A percentile compares a stretch with the other conserved stretches of the same genome.
These are phyloP conservation scores for Condylura cristata DNA, from an alignment of 2,113 vertebrate genomes.

Conservation along the genomic window DNA sequence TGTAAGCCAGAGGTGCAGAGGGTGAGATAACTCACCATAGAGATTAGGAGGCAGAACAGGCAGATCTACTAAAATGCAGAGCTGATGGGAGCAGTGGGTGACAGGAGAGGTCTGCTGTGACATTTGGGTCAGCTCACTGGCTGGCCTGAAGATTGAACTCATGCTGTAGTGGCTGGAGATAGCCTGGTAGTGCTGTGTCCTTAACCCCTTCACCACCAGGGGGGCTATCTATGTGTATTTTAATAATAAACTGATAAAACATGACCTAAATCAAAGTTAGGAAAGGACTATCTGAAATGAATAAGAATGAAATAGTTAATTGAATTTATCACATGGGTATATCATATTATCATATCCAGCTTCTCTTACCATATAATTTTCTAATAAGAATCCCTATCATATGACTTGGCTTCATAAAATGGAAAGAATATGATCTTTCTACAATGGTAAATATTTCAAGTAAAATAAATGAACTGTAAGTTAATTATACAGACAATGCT, in stretches of 20 bases:
- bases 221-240: not conserved
- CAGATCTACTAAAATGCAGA: too few species aligned
- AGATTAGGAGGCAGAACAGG: too few species aligned
- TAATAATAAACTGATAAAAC: not conserved
- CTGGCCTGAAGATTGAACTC: too few species aligned
- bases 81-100: too few species aligned
- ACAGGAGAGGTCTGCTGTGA: too few species aligned
- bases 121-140: too few species aligned
- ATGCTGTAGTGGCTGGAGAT: too few species aligned
- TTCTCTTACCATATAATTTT: not conserved
- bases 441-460: not conserved
- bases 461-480: not conserved
- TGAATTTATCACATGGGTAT: not conserved
- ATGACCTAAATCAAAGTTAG: not conserved
- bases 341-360: not conserved
- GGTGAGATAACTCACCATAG: too few species aligned
- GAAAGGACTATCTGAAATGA: not conserved
- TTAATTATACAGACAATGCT: conserved; percentile 5
- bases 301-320: not conserved
- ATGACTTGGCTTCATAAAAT: not conserved
- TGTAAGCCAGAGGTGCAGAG: too few species aligned
- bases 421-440: not conserved
- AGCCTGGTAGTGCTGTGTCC: too few species aligned
- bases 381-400: not conserved
- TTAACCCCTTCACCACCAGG: too few species aligned